Evolutionary conservation across 1,140 invertebrate genomes (phyloP).

Genomic region (Drosophila mayri): DNA sequence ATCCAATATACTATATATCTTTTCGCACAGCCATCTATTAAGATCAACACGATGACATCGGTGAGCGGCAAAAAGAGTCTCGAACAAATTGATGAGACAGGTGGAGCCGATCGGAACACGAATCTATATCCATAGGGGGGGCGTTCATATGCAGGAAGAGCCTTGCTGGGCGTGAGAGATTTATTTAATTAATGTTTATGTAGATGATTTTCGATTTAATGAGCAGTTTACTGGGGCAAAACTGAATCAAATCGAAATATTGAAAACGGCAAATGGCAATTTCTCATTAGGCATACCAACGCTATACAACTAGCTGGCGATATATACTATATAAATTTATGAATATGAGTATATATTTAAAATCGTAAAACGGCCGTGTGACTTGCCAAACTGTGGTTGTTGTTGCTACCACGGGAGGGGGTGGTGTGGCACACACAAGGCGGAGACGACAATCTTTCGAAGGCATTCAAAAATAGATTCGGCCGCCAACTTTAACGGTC

Average conservation of each 20-base stretch:
- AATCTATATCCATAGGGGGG: constrained; percentile 17
- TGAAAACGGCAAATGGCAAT: constrained; percentile 39
- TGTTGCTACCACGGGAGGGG: not conserved
- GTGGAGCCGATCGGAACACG: constrained; percentile 38
- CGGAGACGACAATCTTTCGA: constrained; percentile 11
- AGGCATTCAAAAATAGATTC: constrained; percentile 62
- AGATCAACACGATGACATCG: constrained; percentile 41
- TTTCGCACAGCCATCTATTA: constrained; percentile 43
- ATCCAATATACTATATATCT: constrained; percentile 27
- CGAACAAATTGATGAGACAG: constrained; percentile 51
- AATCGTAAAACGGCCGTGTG: constrained; percentile 45
- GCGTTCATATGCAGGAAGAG: constrained; percentile 1
- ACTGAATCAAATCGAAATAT: constrained; percentile 50
- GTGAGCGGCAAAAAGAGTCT: constrained; percentile 24
- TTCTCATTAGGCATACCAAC: constrained; percentile 41
- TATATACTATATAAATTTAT: constrained; percentile 16
- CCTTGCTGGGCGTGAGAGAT: constrained; percentile 18
- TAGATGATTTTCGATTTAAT: constrained; percentile 50
- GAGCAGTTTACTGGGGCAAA: constrained; percentile 53
- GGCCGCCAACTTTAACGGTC: constrained; percentile 69
- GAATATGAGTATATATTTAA: constrained; percentile 19
- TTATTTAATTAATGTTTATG: constrained; percentile 45
- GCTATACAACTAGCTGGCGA: constrained; percentile 19
- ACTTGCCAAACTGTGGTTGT: constrained; percentile 21
- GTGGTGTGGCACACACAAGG: not conserved